Base-by-base conservation (phyloP, 2,113 vertebrate genomes). In the Microcebus jonahi region DNA sequence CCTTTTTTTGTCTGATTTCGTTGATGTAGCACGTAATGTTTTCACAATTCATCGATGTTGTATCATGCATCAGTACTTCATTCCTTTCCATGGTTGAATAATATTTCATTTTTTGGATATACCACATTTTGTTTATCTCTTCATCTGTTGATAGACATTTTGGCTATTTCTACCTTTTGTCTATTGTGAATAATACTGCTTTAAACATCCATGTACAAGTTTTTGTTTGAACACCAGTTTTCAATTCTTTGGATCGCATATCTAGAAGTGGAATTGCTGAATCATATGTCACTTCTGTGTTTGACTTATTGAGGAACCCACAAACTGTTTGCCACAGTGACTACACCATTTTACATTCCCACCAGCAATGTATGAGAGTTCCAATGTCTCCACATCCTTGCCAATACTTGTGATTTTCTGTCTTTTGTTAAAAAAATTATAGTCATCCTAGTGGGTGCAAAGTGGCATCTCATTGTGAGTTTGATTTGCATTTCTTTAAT, bases 221-320 rank as follows among this genome's bases (percentile, higher is more conserved):
- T 82, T 96, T 84, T 94, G 31, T 80, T 80, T 29, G 42, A 87
- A 88, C 12, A 55, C 23, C 14, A 45, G 9, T 55, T 96, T 93
- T 86, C 45, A 89, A 0, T 81, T 76, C 53, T 96, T 70, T 67
- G 4, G 27, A 13, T 17, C 73, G 15, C 50, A 67, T 61, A 82
- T 21, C 68, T 61, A n/a, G 42, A 85, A 82, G 39, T 94, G 15
- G 68, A 96, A 82, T 84, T 23, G n/a, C 31, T 75, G 25, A 29
- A 48, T 81, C 45, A 18, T 71, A 36, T n/a, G 29, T 15, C 29
- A 29, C 36, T 61, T 90, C 71, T 84, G 1, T 53, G 14, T 84
- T 87, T 87, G 70, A 39, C 45, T 65, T 75, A 23, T 3, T 71
- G 77, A 94, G 29, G 8, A 88, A 27, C 12, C 61, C 48, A 71